These are phyloP conservation scores for Sebastes hubbsi DNA, from an alignment of 2,797 vertebrate species.

Conservation along the genomic window DNA sequence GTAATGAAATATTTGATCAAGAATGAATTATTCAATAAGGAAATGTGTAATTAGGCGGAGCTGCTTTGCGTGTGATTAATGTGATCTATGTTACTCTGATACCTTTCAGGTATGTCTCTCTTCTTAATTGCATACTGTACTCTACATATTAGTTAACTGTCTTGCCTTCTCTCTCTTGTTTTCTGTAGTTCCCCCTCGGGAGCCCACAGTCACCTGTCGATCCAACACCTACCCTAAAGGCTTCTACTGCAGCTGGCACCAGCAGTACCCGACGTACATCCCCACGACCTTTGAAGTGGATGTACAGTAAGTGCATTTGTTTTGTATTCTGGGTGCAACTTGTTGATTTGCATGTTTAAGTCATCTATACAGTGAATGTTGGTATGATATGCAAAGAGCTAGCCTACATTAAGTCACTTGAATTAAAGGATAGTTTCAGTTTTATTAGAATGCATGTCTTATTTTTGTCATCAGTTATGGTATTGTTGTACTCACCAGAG, in stretches of 20 bases:
- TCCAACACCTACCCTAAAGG: constrained; percentile 98
- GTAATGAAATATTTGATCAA: constrained; percentile 35
- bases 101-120: not conserved
- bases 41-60: constrained; percentile 32
- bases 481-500: not conserved
- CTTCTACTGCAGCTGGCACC: constrained; percentile 99
- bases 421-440: not conserved
- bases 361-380: not conserved
- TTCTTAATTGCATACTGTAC: not conserved
- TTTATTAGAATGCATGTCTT: not conserved
- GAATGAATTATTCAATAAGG: constrained; percentile 44
- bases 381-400: not conserved
- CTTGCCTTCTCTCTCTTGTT: not conserved
- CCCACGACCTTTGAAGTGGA: constrained; percentile 93
- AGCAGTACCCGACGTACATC: constrained; percentile 89
- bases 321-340: not conserved
- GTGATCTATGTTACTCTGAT: constrained; percentile 9
- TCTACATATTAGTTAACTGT: not conserved
- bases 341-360: not conserved
- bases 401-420: not conserved
- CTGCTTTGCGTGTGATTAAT: constrained; percentile 39
- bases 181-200: constrained; percentile 85
- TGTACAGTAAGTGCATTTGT: constrained; percentile 87
- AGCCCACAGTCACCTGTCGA: constrained; percentile 90
- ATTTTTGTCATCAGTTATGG: not conserved